Evolutionary conservation across 1,140 invertebrate species (phyloP).

Genomic region (Aphelinus atriplicis): DNA sequence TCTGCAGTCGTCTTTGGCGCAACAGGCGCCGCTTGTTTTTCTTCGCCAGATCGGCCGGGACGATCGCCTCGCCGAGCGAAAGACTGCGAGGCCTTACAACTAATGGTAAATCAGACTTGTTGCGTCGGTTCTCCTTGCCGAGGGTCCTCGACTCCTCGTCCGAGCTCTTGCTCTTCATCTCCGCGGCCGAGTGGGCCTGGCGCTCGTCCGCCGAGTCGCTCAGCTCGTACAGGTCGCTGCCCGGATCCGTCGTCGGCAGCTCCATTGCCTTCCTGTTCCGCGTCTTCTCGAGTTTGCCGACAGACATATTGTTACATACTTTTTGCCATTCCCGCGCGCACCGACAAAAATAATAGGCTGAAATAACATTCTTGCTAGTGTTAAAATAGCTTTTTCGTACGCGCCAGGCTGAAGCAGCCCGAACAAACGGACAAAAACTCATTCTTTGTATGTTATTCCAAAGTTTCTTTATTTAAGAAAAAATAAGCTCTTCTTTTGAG

Average conservation of each 20-base stretch:
- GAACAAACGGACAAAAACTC: too few species aligned
- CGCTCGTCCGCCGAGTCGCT: conserved; percentile 66
- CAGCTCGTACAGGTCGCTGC: conserved; percentile 65
- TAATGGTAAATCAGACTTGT: conserved; percentile 44
- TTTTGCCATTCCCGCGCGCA: too few species aligned
- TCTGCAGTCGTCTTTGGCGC: conserved; percentile 57
- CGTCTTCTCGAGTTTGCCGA: neutral
- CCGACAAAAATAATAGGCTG: too few species aligned
- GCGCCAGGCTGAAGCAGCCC: too few species aligned
- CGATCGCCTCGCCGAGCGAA: conserved; percentile 65
- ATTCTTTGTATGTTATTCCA: too few species aligned
- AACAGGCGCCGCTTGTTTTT: conserved; percentile 63
- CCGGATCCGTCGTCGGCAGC: conserved; percentile 67
- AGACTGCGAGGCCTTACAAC: conserved; percentile 65
- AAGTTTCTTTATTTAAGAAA: too few species aligned
- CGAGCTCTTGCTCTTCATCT: conserved; percentile 18
- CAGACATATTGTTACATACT: too few species aligned
- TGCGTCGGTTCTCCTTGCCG: conserved; percentile 16
- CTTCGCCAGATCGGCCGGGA: conserved; percentile 53
- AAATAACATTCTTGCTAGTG: too few species aligned
- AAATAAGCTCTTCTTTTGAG: too few species aligned
- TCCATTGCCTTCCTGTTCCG: conserved; percentile 62
- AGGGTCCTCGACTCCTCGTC: conserved; percentile 12
- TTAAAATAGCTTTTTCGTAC: too few species aligned
- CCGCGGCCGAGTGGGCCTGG: neutral